Conservation (phyloP, 1,140 invertebrate genomes). For the Cotesia chilonis region DNA sequence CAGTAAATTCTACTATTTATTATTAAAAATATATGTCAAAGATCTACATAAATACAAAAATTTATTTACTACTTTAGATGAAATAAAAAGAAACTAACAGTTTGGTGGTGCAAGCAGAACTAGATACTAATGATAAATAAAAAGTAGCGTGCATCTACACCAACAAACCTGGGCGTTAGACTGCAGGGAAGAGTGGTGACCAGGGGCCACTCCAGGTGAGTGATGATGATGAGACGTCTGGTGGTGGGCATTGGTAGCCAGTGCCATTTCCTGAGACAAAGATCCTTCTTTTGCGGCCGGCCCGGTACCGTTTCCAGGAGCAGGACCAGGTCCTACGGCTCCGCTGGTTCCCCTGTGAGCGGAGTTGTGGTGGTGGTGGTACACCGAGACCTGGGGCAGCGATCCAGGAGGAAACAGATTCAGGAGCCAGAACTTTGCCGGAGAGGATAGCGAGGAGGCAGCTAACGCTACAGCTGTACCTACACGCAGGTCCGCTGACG, state of each 20-base stretch:
- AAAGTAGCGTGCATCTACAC: constrained; percentile 42
- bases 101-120: constrained; percentile 16
- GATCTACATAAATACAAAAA: neutral
- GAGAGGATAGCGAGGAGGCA: constrained; percentile 62
- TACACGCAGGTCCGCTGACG: constrained; percentile 64
- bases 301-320: no score
- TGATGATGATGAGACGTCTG: constrained; percentile 57
- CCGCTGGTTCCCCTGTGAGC: constrained; percentile 50
- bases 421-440: constrained; percentile 65
- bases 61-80: neutral
- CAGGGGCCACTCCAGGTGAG: constrained; percentile 58
- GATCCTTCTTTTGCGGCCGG: constrained; percentile 52
- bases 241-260: constrained; percentile 56
- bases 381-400: constrained; percentile 65
- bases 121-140: constrained; percentile 4
- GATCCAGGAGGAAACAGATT: constrained; percentile 67
- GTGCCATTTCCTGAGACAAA: constrained; percentile 60
- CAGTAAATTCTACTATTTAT: no score
- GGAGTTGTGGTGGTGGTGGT: constrained; percentile 61
- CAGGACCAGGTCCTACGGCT: constrained; percentile 37
- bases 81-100: neutral
- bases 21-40: no score
- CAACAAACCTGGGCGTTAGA: constrained; percentile 62
- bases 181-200: constrained; percentile 58
- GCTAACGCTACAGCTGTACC: constrained; percentile 64